Conservation (phyloP, 2,113 vertebrate species). For the Danionella cerebrum region DNA sequence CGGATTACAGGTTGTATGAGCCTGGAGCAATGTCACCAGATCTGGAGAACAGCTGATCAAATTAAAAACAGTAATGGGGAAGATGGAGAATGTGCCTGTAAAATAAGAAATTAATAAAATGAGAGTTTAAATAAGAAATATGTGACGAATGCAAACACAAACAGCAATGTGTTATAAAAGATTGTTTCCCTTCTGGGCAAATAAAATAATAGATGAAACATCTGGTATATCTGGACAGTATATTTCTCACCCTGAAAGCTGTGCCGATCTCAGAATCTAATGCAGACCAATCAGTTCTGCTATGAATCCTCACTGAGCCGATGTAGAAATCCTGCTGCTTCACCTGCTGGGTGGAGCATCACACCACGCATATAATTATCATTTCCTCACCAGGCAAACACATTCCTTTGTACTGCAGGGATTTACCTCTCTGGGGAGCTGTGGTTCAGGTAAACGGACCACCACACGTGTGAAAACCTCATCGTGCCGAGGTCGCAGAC, state of each 20-base stretch:
- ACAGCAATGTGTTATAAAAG: no score
- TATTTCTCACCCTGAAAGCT: conserved; percentile 74
- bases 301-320: conserved; percentile 72
- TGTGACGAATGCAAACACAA: no score
- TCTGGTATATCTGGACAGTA: neutral
- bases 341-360: conserved; percentile 61
- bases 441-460: conserved; percentile 73
- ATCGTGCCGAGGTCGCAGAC: conserved; percentile 64
- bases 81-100: no score
- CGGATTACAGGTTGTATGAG: no score
- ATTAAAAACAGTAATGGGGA: no score
- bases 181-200: no score
- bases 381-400: no score
- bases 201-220: no score
- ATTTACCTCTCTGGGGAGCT: conserved; percentile 79
- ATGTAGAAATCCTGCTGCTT: conserved; percentile 87
- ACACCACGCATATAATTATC: neutral
- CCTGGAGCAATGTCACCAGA: no score
- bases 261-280: conserved; percentile 82
- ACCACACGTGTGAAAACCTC: conserved; percentile 73
- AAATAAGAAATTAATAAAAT: no score
- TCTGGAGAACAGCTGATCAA: no score
- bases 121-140: no score
- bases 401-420: neutral
- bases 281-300: conserved; percentile 79